Percentiles rank a stretch among this genome's conserved stretches.
These are phyloP conservation scores for Psammodynastes pulverulentus DNA, from an alignment of 2,113 vertebrate genomes.

Conservation along the genomic window DNA sequence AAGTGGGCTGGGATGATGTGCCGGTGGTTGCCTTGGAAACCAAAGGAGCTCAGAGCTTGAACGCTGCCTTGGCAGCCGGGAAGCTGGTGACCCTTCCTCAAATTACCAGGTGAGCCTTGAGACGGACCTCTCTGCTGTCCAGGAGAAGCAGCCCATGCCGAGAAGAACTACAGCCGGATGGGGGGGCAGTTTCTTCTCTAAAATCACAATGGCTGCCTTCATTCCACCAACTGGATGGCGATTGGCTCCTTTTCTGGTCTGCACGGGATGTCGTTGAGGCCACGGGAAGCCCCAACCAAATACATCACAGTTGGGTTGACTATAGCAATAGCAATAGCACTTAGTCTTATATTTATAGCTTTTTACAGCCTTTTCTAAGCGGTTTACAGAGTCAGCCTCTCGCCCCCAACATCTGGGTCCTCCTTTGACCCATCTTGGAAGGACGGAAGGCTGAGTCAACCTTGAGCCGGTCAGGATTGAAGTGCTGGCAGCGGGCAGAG, in stretches of 20 bases:
- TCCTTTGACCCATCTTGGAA: too few species aligned
- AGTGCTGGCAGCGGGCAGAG: too few species aligned
- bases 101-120: conserved; percentile 76
- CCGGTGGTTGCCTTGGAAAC: conserved; percentile 87
- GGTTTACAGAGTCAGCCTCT: too few species aligned
- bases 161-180: not conserved
- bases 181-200: not conserved
- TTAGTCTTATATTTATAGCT: too few species aligned
- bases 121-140: not conserved
- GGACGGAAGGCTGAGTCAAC: too few species aligned
- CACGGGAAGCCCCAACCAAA: not conserved
- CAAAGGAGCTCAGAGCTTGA: conserved; percentile 80
- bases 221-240: not conserved
- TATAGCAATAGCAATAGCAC: too few species aligned
- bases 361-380: too few species aligned
- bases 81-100: conserved; percentile 76
- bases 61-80: conserved; percentile 71
- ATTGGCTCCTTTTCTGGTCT: not conserved
- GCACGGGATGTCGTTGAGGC: not conserved
- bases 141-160: not conserved
- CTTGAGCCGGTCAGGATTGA: too few species aligned
- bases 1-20: conserved; percentile 80
- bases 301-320: not conserved
- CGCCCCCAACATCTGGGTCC: too few species aligned
- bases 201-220: not conserved